Conservation (phyloP, 2,113 vertebrate species). For the Arothron firmamentum region DNA sequence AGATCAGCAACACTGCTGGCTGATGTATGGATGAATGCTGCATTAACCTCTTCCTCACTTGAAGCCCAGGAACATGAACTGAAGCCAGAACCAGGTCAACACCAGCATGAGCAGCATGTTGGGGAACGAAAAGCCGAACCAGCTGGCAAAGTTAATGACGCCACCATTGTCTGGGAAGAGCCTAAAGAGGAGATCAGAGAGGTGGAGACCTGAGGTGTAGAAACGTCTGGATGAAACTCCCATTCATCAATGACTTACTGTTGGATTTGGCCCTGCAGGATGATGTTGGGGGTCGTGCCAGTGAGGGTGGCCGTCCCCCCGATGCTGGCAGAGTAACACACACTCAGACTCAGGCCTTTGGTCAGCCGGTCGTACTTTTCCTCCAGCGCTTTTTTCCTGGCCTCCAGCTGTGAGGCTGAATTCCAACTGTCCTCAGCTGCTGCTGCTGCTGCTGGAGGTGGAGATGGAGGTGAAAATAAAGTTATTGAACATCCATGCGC, state of each 20-base stretch:
- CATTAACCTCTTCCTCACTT: conserved; percentile 75
- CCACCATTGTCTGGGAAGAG: conserved; percentile 70
- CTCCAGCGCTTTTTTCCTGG: conserved; percentile 16
- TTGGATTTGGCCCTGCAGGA: conserved; percentile 87
- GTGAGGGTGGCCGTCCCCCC: conserved; percentile 92
- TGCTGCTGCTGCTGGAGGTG: conserved; percentile 13
- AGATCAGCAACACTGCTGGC: background rate
- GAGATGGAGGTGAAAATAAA: background rate
- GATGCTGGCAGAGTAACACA: conserved; percentile 91
- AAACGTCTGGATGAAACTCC: background rate
- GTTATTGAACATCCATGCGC: background rate
- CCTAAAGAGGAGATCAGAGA: conserved; percentile 61
- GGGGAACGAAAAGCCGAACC: conserved; percentile 90
- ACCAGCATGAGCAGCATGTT: conserved; percentile 79
- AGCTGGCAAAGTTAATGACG: conserved; percentile 88
- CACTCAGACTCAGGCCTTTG: conserved; percentile 84
- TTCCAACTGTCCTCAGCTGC: conserved; percentile 12
- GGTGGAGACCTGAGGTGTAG: background rate
- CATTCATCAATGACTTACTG: conserved; percentile 70
- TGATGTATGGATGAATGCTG: background rate
- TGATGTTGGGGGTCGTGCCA: conserved; percentile 88
- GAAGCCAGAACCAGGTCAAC: conserved; percentile 85
- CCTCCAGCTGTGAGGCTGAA: background rate
- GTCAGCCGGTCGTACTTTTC: conserved; percentile 69
- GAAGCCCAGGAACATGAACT: conserved; percentile 82